These are phyloP conservation scores for Odontamblyopus lacepedii DNA, from an alignment of 2,797 vertebrate genomes.

Conservation along the genomic window DNA sequence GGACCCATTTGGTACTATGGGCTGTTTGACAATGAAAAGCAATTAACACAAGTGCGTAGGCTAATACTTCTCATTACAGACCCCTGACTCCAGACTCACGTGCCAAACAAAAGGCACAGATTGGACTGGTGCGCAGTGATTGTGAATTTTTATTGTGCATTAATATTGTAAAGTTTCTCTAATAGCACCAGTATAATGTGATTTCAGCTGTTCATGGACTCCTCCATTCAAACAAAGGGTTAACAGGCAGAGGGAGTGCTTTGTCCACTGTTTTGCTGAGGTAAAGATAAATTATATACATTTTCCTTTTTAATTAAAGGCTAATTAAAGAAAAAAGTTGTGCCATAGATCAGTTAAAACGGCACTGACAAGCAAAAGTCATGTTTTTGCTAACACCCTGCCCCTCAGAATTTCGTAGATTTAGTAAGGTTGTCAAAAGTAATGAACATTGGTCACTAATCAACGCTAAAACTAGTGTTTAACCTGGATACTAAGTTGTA, in stretches of 20 bases:
- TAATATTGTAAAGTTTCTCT: neutral
- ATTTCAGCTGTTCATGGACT: slow-evolving; percentile 26
- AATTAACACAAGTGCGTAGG: slow-evolving; percentile 65
- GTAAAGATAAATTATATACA: neutral
- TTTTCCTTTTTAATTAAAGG: neutral
- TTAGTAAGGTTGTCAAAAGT: too few species aligned
- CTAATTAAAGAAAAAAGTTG: neutral
- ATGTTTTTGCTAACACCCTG: too few species aligned
- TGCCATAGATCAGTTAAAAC: neutral
- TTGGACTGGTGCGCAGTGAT: slow-evolving; percentile 37
- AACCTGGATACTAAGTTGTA: too few species aligned
- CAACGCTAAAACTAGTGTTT: too few species aligned
- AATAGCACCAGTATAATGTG: slow-evolving; percentile 17
- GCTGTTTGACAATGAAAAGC: slow-evolving; percentile 67
- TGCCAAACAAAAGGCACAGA: slow-evolving; percentile 48
- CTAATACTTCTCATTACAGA: slow-evolving; percentile 62
- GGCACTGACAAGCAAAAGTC: too few species aligned
- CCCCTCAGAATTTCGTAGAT: too few species aligned
- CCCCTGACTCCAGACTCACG: slow-evolving; percentile 48
- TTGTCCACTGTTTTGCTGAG: neutral
- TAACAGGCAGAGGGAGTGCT: slow-evolving; percentile 3
- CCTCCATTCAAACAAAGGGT: slow-evolving; percentile 6
- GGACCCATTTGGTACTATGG: slow-evolving; percentile 49
- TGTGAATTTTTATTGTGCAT: slow-evolving; percentile 20
- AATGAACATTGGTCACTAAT: too few species aligned